Evolutionary conservation across 2,797 vertebrate species (phyloP).

Genomic region (Atherinosoma microstoma): DNA sequence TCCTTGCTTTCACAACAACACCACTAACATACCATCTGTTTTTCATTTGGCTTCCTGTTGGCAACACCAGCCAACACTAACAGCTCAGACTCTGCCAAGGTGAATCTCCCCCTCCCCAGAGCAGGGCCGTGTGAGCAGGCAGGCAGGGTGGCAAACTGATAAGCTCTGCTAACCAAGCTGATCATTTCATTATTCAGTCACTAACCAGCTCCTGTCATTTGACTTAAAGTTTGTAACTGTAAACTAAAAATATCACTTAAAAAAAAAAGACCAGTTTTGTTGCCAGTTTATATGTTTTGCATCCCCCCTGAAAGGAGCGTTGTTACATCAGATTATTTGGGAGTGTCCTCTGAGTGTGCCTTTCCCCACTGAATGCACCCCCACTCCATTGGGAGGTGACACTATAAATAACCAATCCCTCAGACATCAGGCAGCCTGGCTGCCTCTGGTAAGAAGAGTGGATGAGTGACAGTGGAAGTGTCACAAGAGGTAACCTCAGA

Average conservation of each 20-base stretch:
- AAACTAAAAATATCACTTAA: neutral
- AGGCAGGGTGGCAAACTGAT: constrained; percentile 21
- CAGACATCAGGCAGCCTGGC: constrained; percentile 61
- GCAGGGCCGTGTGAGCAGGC: neutral
- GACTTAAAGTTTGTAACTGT: neutral
- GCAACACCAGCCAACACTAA: constrained; percentile 48
- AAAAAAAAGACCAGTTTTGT: neutral
- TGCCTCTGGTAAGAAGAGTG: constrained; percentile 63
- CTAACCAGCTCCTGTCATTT: neutral
- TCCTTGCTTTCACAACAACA: constrained; percentile 42
- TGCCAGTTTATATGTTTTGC: neutral
- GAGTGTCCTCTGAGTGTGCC: constrained; percentile 63
- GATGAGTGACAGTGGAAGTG: constrained; percentile 61
- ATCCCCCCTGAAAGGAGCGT: constrained; percentile 29
- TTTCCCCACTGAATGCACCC: constrained; percentile 45
- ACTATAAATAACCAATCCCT: constrained; percentile 80
- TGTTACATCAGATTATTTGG: constrained; percentile 16
- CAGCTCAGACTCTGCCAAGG: neutral
- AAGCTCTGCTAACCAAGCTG: constrained; percentile 14
- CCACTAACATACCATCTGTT: constrained; percentile 69
- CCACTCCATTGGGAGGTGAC: constrained; percentile 61
- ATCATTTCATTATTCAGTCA: constrained; percentile 8
- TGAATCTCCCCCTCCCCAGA: neutral
- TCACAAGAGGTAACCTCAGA: constrained; percentile 61
- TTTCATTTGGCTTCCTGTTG: constrained; percentile 70